A percentile compares a stretch with the other conserved stretches of the same genome.
Conservation (phyloP, 2,888 invertebrate genomes). For the Desoria tigrina region DNA sequence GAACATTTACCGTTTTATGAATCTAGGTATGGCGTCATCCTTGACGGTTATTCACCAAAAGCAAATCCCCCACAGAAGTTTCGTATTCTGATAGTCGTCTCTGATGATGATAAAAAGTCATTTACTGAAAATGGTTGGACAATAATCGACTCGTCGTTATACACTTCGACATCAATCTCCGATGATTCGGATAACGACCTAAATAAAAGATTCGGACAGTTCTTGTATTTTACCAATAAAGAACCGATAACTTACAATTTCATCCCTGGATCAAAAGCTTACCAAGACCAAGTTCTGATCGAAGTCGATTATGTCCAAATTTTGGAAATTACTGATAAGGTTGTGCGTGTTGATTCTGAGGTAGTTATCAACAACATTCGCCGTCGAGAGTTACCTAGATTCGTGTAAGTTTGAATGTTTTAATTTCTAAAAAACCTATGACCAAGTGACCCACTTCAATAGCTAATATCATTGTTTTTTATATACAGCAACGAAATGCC, state of each 20-base stretch:
- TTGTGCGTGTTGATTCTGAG: conserved; percentile 71
- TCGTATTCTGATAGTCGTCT: conserved; percentile 33
- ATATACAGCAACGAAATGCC: conserved; percentile 41
- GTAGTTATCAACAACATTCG: conserved; percentile 73
- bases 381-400: conserved; percentile 69
- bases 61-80: conserved; percentile 25
- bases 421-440: conserved; percentile 1
- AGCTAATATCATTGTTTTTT: too few relatives aligned
- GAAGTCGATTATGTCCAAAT: conserved; percentile 68
- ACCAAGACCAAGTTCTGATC: conserved; percentile 66
- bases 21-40: conserved; percentile 41
- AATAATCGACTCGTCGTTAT: conserved; percentile 27
- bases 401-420: conserved; percentile 64
- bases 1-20: conserved; percentile 37
- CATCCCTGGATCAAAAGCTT: conserved; percentile 66
- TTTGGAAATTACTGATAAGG: conserved; percentile 67
- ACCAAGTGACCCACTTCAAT: neutral
- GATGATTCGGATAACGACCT: conserved; percentile 14
- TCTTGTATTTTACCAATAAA: conserved; percentile 38
- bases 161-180: conserved; percentile 16
- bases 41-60: conserved; percentile 24
- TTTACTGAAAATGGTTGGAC: conserved; percentile 17
- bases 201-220: conserved; percentile 37
- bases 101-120: conserved; percentile 21
- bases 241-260: conserved; percentile 57